Percentiles rank a stretch among this genome's conserved stretches.
Evolutionary conservation across 2,113 vertebrate genomes (phyloP).

Genomic region (Corythornis vintsioides): DNA sequence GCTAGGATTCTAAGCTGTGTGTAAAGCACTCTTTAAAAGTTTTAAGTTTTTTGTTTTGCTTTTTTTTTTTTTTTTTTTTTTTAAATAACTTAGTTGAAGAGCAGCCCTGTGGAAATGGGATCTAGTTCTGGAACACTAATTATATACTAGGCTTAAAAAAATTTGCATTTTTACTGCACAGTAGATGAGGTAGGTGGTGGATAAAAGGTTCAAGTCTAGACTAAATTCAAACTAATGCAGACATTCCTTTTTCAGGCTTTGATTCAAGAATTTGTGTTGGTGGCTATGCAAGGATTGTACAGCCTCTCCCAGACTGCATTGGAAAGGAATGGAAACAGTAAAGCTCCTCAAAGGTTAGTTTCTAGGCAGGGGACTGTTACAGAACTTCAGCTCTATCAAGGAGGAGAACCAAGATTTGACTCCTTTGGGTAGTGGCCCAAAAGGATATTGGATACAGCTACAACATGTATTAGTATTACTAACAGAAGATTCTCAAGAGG

Average conservation of each 20-base stretch:
- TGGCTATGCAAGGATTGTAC: neutral
- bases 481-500: neutral
- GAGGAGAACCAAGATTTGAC: neutral
- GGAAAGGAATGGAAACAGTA: neutral
- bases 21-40: neutral
- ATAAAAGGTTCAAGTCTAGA: neutral
- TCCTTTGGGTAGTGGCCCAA: neutral
- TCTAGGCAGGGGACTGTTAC: neutral
- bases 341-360: neutral
- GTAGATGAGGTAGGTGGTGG: neutral
- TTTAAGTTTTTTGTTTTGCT: neutral
- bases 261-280: neutral
- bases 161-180: neutral
- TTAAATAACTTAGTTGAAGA: neutral
- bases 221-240: neutral
- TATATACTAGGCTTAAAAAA: neutral
- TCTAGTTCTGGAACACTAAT: neutral
- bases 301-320: neutral
- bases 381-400: neutral
- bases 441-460: neutral
- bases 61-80: too few relatives aligned
- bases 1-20: fast-evolving
- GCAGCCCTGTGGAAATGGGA: neutral
- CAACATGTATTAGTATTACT: neutral
- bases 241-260: neutral